Evolutionary conservation across 1,140 invertebrate genomes (phyloP).

Genomic region (Anoplolepis gracilipes): DNA sequence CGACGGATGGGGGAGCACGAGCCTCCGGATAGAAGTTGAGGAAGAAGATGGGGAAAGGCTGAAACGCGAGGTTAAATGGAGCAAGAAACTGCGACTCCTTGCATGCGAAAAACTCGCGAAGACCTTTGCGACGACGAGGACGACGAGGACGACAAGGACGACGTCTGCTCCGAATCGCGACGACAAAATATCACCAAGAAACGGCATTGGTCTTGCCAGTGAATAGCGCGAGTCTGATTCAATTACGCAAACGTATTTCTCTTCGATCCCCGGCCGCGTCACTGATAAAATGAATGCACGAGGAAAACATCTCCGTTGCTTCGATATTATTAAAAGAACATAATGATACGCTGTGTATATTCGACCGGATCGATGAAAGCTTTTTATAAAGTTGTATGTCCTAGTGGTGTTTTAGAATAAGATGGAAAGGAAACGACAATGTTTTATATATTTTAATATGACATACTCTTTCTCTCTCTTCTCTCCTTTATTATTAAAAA

Average conservation of each 20-base stretch:
- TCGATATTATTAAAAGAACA: slow-evolving; percentile 51
- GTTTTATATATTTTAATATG: not conserved
- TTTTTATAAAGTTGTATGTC: slow-evolving; percentile 4
- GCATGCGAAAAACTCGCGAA: slow-evolving; percentile 65
- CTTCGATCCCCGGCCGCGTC: not conserved
- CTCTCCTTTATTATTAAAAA: not conserved
- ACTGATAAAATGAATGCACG: slow-evolving; percentile 19
- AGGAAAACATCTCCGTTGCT: not conserved
- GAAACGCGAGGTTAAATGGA: slow-evolving; percentile 70
- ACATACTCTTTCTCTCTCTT: not conserved
- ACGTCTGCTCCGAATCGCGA: slow-evolving; percentile 59
- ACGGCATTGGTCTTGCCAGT: not conserved
- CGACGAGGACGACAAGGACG: not conserved
- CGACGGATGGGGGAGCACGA: not conserved
- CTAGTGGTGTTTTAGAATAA: not conserved
- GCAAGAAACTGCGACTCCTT: slow-evolving; percentile 73
- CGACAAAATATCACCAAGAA: slow-evolving; percentile 40
- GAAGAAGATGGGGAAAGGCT: not conserved
- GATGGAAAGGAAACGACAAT: not conserved
- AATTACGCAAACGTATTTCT: slow-evolving; percentile 60
- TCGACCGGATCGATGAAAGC: not conserved
- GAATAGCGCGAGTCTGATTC: slow-evolving; percentile 31
- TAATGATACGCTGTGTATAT: not conserved
- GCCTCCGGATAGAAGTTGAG: not conserved
- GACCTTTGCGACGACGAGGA: slow-evolving; percentile 8